A percentile compares a stretch with the other conserved stretches of the same genome.
Conservation (phyloP, 2,113 vertebrate species). For the Heterotis niloticus region DNA sequence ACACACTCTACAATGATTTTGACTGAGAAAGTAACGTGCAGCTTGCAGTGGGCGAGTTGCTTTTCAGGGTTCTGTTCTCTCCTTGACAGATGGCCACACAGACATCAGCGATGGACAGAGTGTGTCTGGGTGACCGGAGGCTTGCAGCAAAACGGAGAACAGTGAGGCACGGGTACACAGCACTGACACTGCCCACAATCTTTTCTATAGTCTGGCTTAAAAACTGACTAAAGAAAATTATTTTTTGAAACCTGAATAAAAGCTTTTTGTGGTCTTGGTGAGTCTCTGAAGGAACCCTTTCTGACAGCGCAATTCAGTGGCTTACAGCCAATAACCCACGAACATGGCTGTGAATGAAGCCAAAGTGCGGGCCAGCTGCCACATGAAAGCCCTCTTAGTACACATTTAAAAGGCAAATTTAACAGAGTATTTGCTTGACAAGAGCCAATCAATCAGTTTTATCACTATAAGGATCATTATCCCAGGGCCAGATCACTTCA, state of each 20-base stretch:
- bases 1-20: not conserved
- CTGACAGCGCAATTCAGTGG: too few species aligned
- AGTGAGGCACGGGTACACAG: too few species aligned
- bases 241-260: too few species aligned
- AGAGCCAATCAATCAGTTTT: not conserved
- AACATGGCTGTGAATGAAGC: too few species aligned
- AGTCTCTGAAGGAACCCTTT: too few species aligned
- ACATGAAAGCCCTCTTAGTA: not conserved
- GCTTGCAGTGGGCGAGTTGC: not conserved
- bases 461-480: not conserved
- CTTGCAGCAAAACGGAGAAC: too few species aligned
- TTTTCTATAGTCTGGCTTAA: not conserved
- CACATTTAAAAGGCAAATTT: conserved; percentile 20
- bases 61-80: not conserved
- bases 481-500: not conserved
- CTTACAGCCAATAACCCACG: too few species aligned
- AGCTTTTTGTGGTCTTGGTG: too few species aligned
- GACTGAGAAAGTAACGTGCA: not conserved
- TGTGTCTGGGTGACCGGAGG: too few species aligned
- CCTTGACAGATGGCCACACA: not conserved
- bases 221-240: not conserved
- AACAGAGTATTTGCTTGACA: not conserved
- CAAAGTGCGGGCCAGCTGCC: too few species aligned
- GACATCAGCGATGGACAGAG: too few species aligned
- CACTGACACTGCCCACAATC: too few species aligned